These are phyloP conservation scores for Aphaenogaster ashmeadi DNA, from an alignment of 1,140 invertebrate genomes.

Conservation along the genomic window DNA sequence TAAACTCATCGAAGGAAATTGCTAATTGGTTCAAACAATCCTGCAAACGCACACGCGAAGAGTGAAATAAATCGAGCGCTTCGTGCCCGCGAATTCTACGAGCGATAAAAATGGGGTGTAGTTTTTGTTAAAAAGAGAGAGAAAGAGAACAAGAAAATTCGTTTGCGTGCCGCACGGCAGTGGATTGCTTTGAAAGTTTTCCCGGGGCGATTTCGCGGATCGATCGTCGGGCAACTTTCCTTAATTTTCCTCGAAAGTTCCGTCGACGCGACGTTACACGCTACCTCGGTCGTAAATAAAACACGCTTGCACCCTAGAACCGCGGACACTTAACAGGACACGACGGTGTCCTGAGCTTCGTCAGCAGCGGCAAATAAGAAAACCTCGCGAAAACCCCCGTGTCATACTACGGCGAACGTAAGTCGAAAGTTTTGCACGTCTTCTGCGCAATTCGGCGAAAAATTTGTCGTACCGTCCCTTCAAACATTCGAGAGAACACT, in stretches of 20 bases:
- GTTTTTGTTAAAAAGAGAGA: constrained; percentile 4
- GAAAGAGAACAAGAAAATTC: constrained; percentile 13
- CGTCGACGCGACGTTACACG: constrained; percentile 45
- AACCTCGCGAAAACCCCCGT: not conserved
- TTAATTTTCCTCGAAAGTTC: constrained; percentile 58
- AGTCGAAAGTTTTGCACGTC: constrained; percentile 11
- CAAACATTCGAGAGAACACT: not conserved
- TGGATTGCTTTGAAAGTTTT: constrained; percentile 51
- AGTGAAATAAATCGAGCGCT: not conserved
- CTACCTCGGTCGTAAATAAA: constrained; percentile 41
- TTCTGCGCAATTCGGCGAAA: not conserved
- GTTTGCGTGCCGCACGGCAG: constrained; percentile 58
- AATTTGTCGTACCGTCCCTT: not conserved
- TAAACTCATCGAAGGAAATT: constrained; percentile 29
- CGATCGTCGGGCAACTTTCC: constrained; percentile 46
- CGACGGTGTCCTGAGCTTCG: constrained; percentile 3
- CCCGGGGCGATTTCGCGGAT: constrained; percentile 48
- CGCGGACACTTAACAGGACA: constrained; percentile 10
- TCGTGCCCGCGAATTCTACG: constrained; percentile 37
- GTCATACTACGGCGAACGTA: not conserved
- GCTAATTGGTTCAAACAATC: constrained; percentile 48
- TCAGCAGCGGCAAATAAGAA: constrained; percentile 43
- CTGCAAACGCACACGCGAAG: not conserved
- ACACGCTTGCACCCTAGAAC: not conserved
- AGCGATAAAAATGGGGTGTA: constrained; percentile 34